A percentile compares a stretch with the other conserved stretches of the same genome.
These are phyloP conservation scores for Mobula birostris DNA, from an alignment of 2,113 vertebrate genomes.

Conservation along the genomic window DNA sequence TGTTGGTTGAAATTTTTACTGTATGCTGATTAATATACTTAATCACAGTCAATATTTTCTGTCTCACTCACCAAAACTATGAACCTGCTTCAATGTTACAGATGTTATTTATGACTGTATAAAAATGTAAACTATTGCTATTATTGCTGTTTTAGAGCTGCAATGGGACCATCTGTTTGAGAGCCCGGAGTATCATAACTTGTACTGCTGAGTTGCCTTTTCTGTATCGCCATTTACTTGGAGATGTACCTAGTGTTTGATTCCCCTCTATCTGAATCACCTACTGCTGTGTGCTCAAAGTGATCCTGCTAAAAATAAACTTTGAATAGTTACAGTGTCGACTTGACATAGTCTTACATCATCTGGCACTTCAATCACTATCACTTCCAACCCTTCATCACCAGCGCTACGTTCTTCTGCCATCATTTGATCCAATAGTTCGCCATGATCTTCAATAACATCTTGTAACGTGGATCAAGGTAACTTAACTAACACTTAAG, in stretches of 20 bases:
- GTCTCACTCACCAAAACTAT: too few species aligned
- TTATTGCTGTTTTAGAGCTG: not conserved
- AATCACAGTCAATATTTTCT: too few species aligned
- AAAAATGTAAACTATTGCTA: too few species aligned
- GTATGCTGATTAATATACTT: too few species aligned
- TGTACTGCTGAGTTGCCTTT: not conserved
- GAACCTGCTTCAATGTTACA: too few species aligned
- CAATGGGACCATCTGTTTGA: not conserved
- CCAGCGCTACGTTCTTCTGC: not conserved
- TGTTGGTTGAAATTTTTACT: too few species aligned
- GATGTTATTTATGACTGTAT: too few species aligned
- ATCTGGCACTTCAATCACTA: not conserved
- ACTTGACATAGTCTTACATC: not conserved
- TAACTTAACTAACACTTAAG: not conserved
- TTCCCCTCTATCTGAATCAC: not conserved
- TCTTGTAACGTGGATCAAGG: not conserved
- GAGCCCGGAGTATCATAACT: not conserved
- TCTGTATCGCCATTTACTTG: not conserved
- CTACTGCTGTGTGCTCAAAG: not conserved
- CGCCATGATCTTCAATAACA: not conserved
- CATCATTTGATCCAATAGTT: not conserved
- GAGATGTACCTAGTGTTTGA: not conserved
- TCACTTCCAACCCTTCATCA: not conserved
- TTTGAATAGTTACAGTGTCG: not conserved
- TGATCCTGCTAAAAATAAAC: not conserved